A percentile compares a stretch with the other conserved stretches of the same genome.
Evolutionary conservation across 2,113 vertebrate genomes (phyloP).

Genomic region (Cyanoderma ruficeps): DNA sequence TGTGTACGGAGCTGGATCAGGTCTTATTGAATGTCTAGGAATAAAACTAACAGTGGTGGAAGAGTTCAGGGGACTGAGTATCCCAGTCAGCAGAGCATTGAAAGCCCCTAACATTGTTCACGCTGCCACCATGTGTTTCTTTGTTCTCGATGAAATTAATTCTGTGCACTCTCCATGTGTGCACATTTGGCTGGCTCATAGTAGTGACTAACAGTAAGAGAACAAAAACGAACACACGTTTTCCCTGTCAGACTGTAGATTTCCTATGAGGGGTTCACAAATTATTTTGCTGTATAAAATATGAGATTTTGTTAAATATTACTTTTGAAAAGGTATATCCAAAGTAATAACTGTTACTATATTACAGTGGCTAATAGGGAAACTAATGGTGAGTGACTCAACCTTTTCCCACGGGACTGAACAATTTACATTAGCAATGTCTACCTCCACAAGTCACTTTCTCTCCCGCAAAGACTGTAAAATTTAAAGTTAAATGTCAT

Average conservation of each 20-base stretch:
- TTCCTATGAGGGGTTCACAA: neutral
- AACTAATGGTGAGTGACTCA: conserved; percentile 19
- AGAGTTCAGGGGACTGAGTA: neutral
- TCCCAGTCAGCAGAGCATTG: neutral
- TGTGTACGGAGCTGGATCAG: neutral
- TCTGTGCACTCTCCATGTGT: neutral
- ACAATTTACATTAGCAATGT: conserved; percentile 1
- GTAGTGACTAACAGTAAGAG: neutral
- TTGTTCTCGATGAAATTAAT: conserved; percentile 58
- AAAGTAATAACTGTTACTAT: neutral
- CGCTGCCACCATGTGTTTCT: conserved; percentile 47
- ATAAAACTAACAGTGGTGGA: neutral
- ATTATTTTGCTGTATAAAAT: neutral
- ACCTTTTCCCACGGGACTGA: neutral
- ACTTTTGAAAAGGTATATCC: neutral
- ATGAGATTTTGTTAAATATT: neutral
- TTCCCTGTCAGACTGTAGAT: neutral
- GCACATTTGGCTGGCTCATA: neutral
- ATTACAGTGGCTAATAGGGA: neutral
- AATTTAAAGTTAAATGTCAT: neutral
- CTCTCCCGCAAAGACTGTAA: neutral
- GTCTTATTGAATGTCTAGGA: neutral
- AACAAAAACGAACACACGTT: neutral
- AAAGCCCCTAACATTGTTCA: neutral
- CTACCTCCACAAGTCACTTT: neutral